Evolutionary conservation across 2,888 invertebrate genomes (phyloP).

Genomic region (Drosophila parthenogenetica): DNA sequence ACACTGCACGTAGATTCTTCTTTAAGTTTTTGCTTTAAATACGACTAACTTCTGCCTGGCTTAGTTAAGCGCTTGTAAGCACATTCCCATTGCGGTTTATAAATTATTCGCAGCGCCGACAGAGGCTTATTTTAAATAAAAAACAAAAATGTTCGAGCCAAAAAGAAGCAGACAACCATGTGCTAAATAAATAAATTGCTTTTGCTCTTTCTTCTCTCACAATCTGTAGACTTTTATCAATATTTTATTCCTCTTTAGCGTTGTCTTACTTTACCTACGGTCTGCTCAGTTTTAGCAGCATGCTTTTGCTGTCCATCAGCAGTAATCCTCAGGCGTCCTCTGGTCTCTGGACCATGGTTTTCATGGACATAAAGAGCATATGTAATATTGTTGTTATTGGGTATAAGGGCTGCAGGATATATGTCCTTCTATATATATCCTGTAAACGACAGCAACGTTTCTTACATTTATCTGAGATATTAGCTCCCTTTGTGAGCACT

Average conservation of each 20-base stretch:
- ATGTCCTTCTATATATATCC: slow-evolving; percentile 25
- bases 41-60: slow-evolving; percentile 10
- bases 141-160: not conserved
- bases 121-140: slow-evolving; percentile 22
- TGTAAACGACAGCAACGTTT: slow-evolving; percentile 19
- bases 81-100: slow-evolving; percentile 33
- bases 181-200: slow-evolving; percentile 63
- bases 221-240: slow-evolving; percentile 58
- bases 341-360: slow-evolving; percentile 6
- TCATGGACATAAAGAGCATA: slow-evolving; percentile 20
- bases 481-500: slow-evolving; percentile 37
- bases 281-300: slow-evolving; percentile 16
- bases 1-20: slow-evolving; percentile 14
- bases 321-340: slow-evolving; percentile 50
- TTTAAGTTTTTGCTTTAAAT: slow-evolving; percentile 36
- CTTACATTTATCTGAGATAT: slow-evolving; percentile 62
- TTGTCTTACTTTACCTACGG: not conserved
- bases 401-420: slow-evolving; percentile 3
- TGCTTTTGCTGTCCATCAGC: slow-evolving; percentile 31
- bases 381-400: slow-evolving; percentile 15
- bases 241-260: slow-evolving; percentile 34
- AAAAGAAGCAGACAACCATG: slow-evolving; percentile 27
- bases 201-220: slow-evolving; percentile 29
- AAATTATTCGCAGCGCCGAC: slow-evolving; percentile 45
- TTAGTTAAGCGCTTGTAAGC: slow-evolving; percentile 29